A percentile compares a stretch with the other conserved stretches of the same genome.
phyloP scores from a whole-genome alignment of 2,797 vertebrate genomes.

The Brachyrhaphis roseni region DNA sequence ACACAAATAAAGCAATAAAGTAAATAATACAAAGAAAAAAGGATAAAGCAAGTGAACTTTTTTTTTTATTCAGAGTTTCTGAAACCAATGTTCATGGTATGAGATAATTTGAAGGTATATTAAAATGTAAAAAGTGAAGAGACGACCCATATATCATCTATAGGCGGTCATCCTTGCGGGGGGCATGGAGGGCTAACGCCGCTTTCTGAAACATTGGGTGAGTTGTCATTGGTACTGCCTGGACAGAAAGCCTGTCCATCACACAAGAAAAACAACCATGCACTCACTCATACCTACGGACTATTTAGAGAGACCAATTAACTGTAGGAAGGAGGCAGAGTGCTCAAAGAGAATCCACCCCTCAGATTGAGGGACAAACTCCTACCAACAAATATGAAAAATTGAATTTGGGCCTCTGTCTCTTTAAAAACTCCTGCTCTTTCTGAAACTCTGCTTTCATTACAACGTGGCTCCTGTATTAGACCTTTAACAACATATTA shows the following conservation, averaged over 20 bases:
- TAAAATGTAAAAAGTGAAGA: background rate
- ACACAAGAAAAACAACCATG: background rate
- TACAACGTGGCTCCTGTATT: too few relatives aligned
- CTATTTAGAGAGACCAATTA: background rate
- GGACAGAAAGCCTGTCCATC: background rate
- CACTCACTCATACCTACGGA: too few relatives aligned
- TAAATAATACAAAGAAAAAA: background rate
- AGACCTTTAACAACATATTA: too few relatives aligned
- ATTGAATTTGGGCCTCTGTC: too few relatives aligned
- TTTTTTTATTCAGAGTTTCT: background rate
- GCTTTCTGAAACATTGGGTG: background rate
- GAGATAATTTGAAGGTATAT: background rate
- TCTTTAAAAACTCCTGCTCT: too few relatives aligned
- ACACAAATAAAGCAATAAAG: slow-evolving; percentile 9
- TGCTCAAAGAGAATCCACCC: background rate
- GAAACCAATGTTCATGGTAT: background rate
- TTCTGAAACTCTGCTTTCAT: too few relatives aligned
- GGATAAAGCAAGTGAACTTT: background rate
- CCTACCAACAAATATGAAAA: too few relatives aligned
- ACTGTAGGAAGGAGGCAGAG: background rate
- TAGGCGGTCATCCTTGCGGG: too few relatives aligned
- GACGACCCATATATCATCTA: background rate
- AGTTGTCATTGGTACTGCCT: background rate
- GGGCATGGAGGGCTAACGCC: too few relatives aligned
- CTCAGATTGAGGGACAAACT: too few relatives aligned